A percentile compares a stretch with the other conserved stretches of the same genome.
Evolutionary conservation across 1,140 invertebrate genomes (phyloP).

Genomic region (Arion vulgaris): DNA sequence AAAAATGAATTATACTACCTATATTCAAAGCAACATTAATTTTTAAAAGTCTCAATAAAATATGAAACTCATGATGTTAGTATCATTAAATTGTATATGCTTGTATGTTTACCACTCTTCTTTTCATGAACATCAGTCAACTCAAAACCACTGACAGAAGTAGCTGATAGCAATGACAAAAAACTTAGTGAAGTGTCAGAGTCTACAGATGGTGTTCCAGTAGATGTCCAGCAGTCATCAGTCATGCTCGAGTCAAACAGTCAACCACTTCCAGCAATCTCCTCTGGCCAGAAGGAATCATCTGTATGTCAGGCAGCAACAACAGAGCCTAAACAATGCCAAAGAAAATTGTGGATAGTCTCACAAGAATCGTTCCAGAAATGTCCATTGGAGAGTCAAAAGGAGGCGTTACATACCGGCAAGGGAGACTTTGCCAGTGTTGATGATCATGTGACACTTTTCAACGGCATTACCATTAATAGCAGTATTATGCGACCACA

Average conservation of each 20-base stretch:
- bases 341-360: slow-evolving; percentile 17
- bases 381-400: background rate
- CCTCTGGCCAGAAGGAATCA: background rate
- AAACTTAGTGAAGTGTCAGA: background rate
- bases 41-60: too few relatives aligned
- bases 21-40: too few relatives aligned
- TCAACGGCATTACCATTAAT: background rate
- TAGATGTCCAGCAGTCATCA: background rate
- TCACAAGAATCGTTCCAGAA: slow-evolving; percentile 29
- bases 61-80: too few relatives aligned
- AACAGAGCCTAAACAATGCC: background rate
- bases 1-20: too few relatives aligned
- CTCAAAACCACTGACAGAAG: background rate
- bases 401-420: slow-evolving; percentile 27
- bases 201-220: background rate
- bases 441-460: background rate
- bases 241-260: background rate
- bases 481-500: background rate
- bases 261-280: background rate
- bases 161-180: background rate
- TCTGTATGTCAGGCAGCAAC: background rate
- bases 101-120: background rate
- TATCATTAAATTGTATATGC: too few relatives aligned
- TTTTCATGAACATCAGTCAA: background rate
- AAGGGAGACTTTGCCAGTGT: background rate